A percentile compares a stretch with the other conserved stretches of the same genome.
phyloP scores from a whole-genome alignment of 2,113 vertebrate genomes.

The Neolamprologus toae region DNA sequence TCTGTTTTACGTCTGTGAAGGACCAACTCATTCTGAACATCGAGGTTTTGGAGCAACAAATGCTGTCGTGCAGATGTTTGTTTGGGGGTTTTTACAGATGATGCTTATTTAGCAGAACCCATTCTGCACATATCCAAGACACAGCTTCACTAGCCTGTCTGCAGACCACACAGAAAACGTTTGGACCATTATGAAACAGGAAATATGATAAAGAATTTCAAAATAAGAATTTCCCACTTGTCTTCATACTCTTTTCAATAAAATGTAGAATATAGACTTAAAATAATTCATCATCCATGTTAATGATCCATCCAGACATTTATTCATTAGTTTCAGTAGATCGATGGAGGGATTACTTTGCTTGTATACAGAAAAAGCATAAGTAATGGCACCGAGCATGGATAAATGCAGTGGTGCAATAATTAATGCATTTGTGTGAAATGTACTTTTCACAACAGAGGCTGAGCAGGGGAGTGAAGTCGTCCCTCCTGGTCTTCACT shows the following conservation, averaged over 20 bases:
- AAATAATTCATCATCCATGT: not conserved
- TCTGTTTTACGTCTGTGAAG: not conserved
- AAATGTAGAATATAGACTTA: not conserved
- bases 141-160: not conserved
- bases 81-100: not conserved
- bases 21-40: not conserved
- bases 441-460: conserved; percentile 14
- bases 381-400: not conserved
- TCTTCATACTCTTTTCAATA: not conserved
- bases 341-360: not conserved
- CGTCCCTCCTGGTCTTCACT: conserved; percentile 50
- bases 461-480: conserved; percentile 59
- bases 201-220: not conserved
- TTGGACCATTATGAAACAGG: not conserved
- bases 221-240: not conserved
- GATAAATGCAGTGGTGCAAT: not conserved
- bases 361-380: not conserved
- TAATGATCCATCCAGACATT: not conserved
- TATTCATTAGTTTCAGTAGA: not conserved
- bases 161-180: not conserved
- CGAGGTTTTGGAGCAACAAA: not conserved
- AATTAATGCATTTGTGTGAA: not conserved
- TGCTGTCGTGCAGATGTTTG: not conserved
- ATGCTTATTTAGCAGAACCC: not conserved
- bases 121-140: not conserved